phyloP scores from a whole-genome alignment of 2,797 vertebrate species.

The Chaetophractus vellerosus region DNA sequence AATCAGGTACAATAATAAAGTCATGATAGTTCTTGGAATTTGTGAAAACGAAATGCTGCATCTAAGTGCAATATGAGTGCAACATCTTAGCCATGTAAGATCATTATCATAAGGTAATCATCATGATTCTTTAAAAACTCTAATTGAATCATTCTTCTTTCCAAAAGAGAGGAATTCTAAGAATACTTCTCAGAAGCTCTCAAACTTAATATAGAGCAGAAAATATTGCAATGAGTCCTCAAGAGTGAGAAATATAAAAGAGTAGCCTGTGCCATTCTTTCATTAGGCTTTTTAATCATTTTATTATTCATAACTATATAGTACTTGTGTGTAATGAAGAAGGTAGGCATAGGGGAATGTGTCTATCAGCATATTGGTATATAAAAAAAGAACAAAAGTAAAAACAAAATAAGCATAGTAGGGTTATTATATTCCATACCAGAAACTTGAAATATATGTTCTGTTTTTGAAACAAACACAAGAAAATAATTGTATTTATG shows the following conservation, averaged over 20 bases:
- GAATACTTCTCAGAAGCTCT: conserved; percentile 84
- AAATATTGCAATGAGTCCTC: conserved; percentile 80
- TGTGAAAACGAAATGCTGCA: conserved; percentile 79
- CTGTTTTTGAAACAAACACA: conserved; percentile 38
- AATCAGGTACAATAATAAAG: conserved; percentile 81
- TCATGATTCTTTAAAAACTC: conserved; percentile 76
- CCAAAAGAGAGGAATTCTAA: conserved; percentile 81
- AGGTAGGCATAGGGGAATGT: conserved; percentile 56
- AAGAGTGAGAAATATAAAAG: conserved; percentile 76
- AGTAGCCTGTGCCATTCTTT: conserved; percentile 61
- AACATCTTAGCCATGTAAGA: conserved; percentile 76
- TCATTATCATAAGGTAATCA: conserved; percentile 84
- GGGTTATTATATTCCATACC: conserved; percentile 56
- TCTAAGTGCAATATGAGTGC: conserved; percentile 75
- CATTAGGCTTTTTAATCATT: conserved; percentile 79
- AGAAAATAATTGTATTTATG: conserved; percentile 5
- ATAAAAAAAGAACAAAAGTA: conserved; percentile 70
- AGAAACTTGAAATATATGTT: conserved; percentile 37
- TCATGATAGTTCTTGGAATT: conserved; percentile 80
- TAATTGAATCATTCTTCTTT: conserved; percentile 85
- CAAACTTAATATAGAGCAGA: conserved; percentile 79
- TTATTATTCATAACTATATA: conserved; percentile 78
- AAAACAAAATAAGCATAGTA: conserved; percentile 66
- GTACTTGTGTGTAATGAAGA: conserved; percentile 69
- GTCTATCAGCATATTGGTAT: conserved; percentile 38